Conservation (phyloP, 1,140 invertebrate genomes). For the Trichonephila clavipes region DNA sequence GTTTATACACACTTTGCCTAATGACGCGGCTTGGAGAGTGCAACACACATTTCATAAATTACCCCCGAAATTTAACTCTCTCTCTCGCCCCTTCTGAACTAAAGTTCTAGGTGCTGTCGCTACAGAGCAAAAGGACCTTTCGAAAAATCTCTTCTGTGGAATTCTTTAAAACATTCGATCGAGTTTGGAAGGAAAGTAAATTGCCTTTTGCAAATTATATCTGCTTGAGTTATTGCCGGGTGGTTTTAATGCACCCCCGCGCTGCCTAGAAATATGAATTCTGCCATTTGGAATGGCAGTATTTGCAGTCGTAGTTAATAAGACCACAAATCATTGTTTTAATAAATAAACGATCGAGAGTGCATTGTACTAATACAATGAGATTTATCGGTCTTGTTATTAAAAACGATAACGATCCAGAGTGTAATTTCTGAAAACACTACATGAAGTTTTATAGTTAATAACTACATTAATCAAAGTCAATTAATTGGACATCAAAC, state of each 20-base stretch:
- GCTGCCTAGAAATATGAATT: neutral
- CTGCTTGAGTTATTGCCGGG: neutral
- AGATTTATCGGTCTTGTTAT: too few relatives aligned
- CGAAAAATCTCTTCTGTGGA: neutral
- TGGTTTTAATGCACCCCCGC: neutral
- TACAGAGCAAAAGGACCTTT: neutral
- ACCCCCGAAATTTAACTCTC: neutral
- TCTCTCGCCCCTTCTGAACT: neutral
- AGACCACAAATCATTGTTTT: neutral
- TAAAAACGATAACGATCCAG: too few relatives aligned
- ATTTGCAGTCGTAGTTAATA: neutral
- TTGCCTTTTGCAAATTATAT: slow-evolving; percentile 2
- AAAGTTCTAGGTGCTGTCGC: neutral
- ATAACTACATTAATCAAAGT: too few relatives aligned
- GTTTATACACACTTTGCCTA: neutral
- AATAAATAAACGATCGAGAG: too few relatives aligned
- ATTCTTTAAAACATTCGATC: neutral
- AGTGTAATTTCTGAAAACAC: too few relatives aligned
- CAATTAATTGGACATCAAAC: too few relatives aligned
- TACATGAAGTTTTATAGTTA: too few relatives aligned
- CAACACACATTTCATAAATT: neutral
- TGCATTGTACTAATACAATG: too few relatives aligned
- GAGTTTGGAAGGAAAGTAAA: neutral
- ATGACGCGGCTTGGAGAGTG: neutral
- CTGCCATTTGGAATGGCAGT: neutral